Conservation (phyloP, 2,888 invertebrate species). For the Schizaphis graminum region DNA sequence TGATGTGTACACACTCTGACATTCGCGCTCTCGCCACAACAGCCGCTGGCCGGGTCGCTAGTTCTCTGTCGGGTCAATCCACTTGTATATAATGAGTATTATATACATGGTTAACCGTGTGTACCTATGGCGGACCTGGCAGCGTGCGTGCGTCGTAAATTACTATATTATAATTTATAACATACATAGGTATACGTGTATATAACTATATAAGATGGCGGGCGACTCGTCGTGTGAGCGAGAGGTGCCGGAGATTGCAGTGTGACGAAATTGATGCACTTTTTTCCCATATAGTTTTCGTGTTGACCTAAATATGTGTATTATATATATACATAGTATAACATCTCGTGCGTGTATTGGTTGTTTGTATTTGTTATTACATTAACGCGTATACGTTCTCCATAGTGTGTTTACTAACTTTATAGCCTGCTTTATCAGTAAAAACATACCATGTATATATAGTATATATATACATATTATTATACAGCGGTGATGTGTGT, state of each 20-base stretch:
- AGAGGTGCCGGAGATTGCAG: conserved; percentile 31
- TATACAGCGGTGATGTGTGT: not conserved
- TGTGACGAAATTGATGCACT: conserved; percentile 57
- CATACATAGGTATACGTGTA: not conserved
- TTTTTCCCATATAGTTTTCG: conserved; percentile 45
- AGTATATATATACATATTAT: not conserved
- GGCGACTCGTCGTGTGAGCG: conserved; percentile 30
- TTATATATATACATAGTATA: not conserved
- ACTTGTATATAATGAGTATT: conserved; percentile 9
- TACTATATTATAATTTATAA: conserved; percentile 9
- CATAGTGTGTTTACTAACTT: not conserved
- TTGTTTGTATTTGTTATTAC: not conserved
- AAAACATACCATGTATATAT: not conserved
- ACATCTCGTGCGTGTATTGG: not conserved
- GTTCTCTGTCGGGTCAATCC: conserved; percentile 10
- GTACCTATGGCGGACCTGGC: not conserved
- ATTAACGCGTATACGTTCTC: not conserved
- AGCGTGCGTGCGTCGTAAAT: conserved; percentile 17
- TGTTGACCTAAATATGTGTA: conserved; percentile 37
- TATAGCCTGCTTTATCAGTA: not conserved
- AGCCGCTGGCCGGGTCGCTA: not conserved
- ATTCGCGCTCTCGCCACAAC: not conserved
- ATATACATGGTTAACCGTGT: not conserved
- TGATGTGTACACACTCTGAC: not conserved
- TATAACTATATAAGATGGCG: not conserved